These are phyloP conservation scores for Nomada ruficornis DNA, from an alignment of 2,888 invertebrate genomes.

Conservation along the genomic window DNA sequence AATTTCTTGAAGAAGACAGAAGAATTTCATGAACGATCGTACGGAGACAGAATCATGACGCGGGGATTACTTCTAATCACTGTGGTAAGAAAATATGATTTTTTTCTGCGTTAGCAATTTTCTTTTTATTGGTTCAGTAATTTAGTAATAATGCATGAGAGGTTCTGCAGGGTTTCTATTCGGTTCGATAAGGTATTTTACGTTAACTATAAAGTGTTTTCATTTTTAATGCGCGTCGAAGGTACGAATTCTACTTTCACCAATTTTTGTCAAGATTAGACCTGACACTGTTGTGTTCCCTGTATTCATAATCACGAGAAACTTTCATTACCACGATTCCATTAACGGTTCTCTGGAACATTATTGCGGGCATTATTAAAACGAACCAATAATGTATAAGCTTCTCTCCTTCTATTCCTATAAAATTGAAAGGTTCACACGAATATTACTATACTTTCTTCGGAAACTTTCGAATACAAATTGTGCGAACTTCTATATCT, in stretches of 20 bases:
- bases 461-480: neutral
- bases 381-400: neutral
- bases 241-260: slow-evolving; percentile 35
- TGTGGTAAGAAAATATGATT: slow-evolving; percentile 53
- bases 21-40: slow-evolving; percentile 48
- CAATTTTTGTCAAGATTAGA: slow-evolving; percentile 33
- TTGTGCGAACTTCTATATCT: too few relatives aligned
- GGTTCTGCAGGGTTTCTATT: too few relatives aligned
- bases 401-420: neutral
- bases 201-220: neutral
- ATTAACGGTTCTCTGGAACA: neutral
- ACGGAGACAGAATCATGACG: slow-evolving; percentile 47
- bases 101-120: neutral
- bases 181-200: neutral
- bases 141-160: neutral
- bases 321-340: slow-evolving; percentile 19
- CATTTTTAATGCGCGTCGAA: neutral
- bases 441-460: slow-evolving; percentile 22
- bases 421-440: neutral
- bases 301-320: slow-evolving; percentile 17
- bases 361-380: slow-evolving; percentile 2
- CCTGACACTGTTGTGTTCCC: neutral
- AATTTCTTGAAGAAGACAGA: slow-evolving; percentile 8
- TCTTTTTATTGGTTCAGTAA: neutral
- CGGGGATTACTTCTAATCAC: slow-evolving; percentile 46